These are phyloP conservation scores for Psococerastis gibbosa DNA, from an alignment of 2,888 invertebrate species.

Conservation along the genomic window DNA sequence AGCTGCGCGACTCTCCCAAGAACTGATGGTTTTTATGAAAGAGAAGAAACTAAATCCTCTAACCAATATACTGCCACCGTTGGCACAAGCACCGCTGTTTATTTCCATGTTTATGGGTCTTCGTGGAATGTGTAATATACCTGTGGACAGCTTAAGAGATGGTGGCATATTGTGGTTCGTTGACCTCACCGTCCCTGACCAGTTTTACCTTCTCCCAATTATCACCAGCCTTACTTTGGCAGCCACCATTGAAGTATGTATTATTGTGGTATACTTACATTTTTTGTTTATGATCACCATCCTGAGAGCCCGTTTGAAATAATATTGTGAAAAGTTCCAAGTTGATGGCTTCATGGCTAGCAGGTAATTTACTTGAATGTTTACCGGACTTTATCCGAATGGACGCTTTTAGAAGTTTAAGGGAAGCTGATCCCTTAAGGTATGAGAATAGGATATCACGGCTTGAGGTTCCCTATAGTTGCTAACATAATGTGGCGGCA, in stretches of 20 bases:
- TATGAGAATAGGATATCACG: no score
- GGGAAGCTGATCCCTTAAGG: no score
- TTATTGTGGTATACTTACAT: no score
- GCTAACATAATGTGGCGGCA: no score
- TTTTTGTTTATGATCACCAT: no score
- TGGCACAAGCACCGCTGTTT: constrained; percentile 71
- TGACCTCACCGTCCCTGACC: constrained; percentile 82
- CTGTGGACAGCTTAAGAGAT: constrained; percentile 71
- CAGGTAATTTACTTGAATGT: no score
- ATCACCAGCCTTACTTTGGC: constrained; percentile 67
- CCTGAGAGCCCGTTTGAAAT: no score
- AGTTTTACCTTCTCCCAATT: constrained; percentile 67
- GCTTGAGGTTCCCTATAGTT: no score
- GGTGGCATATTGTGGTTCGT: constrained; percentile 88
- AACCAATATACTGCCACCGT: constrained; percentile 55
- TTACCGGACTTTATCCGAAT: no score
- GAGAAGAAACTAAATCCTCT: constrained; percentile 62
- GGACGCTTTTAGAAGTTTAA: no score
- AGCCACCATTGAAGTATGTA: constrained; percentile 51
- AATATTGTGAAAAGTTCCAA: no score
- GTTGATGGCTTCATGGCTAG: no score
- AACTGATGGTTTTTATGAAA: constrained; percentile 66
- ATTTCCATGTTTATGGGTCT: constrained; percentile 81
- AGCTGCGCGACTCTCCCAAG: constrained; percentile 54
- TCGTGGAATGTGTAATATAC: constrained; percentile 70